Percentiles rank a stretch among this genome's conserved stretches.
Conservation (phyloP, 2,113 vertebrate genomes). For the Ornithorhynchus anatinus region DNA sequence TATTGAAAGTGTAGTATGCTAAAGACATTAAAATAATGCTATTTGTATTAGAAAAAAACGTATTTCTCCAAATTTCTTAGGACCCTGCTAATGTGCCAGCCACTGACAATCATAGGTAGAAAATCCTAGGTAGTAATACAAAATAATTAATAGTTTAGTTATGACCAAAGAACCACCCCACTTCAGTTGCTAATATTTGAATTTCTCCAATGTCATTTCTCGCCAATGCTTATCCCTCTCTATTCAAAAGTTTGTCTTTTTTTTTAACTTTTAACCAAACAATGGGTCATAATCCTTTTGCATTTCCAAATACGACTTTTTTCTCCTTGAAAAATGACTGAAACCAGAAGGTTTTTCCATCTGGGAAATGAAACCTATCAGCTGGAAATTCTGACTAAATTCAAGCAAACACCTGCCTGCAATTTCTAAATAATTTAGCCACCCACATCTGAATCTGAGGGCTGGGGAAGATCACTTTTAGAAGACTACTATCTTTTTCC, state of each 20-base stretch:
- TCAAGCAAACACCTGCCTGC: slow-evolving; percentile 17
- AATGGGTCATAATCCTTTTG: slow-evolving; percentile 1
- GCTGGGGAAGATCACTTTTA: too few species aligned
- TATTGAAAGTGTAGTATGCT: not conserved
- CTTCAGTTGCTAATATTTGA: not conserved
- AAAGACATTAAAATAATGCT: not conserved
- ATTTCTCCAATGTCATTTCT: slow-evolving; percentile 28
- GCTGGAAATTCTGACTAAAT: slow-evolving; percentile 49
- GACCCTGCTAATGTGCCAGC: not conserved
- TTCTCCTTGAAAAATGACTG: slow-evolving; percentile 22
- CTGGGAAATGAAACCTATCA: slow-evolving; percentile 42
- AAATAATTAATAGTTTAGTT: not conserved
- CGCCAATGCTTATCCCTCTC: slow-evolving; percentile 3
- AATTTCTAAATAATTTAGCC: slow-evolving; percentile 14
- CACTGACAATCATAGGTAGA: not conserved
- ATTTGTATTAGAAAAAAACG: not conserved
- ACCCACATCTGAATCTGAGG: not conserved
- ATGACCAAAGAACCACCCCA: not conserved
- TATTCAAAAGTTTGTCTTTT: slow-evolving; percentile 18
- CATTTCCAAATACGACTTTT: slow-evolving; percentile 25
- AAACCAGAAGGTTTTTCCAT: slow-evolving; percentile 37
- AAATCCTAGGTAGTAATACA: not conserved
- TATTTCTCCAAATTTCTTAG: not conserved
- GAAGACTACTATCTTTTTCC: too few species aligned
- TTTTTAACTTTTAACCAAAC: slow-evolving; percentile 10